Base-by-base conservation (phyloP, 2,113 vertebrate species). In the Australoheros scitulus region DNA sequence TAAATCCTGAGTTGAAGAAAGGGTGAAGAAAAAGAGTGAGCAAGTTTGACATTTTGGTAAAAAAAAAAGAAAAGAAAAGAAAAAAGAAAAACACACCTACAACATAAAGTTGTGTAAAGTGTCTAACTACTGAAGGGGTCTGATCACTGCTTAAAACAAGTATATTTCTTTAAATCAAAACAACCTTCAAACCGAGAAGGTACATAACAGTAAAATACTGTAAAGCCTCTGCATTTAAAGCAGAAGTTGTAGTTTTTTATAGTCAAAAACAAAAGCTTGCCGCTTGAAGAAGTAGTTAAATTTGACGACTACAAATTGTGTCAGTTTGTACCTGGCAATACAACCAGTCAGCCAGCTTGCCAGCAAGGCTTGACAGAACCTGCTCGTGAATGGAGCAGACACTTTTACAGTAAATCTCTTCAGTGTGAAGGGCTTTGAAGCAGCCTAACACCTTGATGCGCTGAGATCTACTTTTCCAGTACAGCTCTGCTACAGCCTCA, bases 341-440 rank as follows among this genome's bases (percentile, higher is more conserved):
- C 34, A 83, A 65, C 60, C 72, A 61, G 74, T 88, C 76, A 65
- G 79, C 56, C 14, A 10, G 63, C 41, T 74, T 47, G 55, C 55
- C n/a, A 29, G 58, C 26, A 75, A 79, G 86, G 32, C 77, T 61
- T 65, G 82, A 87, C 77, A 77, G 77, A 87, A 87, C 87, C 55
- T 50, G 57, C 75, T 47, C 76, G 82, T 81, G 83, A 83, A 80
- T 32, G 57, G 50, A 84, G 86, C 68, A 84, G 76, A 87, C 10
- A 75, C 76, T 87, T 90, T 89, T 88, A 85, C 84, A 79, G 86
- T 89, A 90, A 92, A 90, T 58, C 91, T 81, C 78, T 79, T 83
- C 81, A 58, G 29, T 34, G 87, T 83, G 86, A 89, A 52, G 59
- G 60, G 57, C 84, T 92, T 87, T 92, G 89, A 91, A 79, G 86